These are phyloP conservation scores for Erannis defoliaria DNA, from an alignment of 2,888 invertebrate genomes.

Conservation along the genomic window DNA sequence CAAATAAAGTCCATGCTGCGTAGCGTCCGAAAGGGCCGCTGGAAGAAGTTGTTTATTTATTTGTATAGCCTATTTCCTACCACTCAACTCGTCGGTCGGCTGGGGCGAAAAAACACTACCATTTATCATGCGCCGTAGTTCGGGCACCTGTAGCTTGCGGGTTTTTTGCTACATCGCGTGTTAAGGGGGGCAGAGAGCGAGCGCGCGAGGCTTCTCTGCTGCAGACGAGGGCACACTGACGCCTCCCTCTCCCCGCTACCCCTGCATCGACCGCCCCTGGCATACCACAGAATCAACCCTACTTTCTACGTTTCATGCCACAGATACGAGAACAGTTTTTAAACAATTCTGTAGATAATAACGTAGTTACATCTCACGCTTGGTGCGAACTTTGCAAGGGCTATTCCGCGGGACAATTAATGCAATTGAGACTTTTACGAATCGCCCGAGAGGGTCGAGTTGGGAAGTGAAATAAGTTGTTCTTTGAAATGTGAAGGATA, in stretches of 20 bases:
- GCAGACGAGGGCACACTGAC: conserved; percentile 65
- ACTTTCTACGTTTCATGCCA: conserved; percentile 28
- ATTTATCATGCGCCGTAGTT: conserved; percentile 66
- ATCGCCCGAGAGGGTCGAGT: conserved; percentile 12
- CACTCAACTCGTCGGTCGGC: conserved; percentile 62
- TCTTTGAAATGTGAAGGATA: conserved; percentile 10
- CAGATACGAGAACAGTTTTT: conserved; percentile 32
- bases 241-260: conserved; percentile 58
- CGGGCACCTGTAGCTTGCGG: conserved; percentile 72
- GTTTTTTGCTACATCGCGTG: conserved; percentile 67
- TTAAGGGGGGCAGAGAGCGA: conserved; percentile 53
- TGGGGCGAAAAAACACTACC: conserved; percentile 64
- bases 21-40: conserved; percentile 44
- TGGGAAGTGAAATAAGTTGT: conserved; percentile 17
- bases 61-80: conserved; percentile 60
- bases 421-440: conserved; percentile 62
- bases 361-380: conserved; percentile 44
- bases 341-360: conserved; percentile 11
- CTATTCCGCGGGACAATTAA: conserved; percentile 69
- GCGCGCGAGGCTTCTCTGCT: conserved; percentile 59
- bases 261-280: conserved; percentile 64
- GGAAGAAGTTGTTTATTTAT: conserved; percentile 59
- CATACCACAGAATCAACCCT: conserved; percentile 42
- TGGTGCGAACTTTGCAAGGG: conserved; percentile 58
- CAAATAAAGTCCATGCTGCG: conserved; percentile 24